Conservation (phyloP, 2,888 invertebrate genomes). For the Epirrita christyi region DNA sequence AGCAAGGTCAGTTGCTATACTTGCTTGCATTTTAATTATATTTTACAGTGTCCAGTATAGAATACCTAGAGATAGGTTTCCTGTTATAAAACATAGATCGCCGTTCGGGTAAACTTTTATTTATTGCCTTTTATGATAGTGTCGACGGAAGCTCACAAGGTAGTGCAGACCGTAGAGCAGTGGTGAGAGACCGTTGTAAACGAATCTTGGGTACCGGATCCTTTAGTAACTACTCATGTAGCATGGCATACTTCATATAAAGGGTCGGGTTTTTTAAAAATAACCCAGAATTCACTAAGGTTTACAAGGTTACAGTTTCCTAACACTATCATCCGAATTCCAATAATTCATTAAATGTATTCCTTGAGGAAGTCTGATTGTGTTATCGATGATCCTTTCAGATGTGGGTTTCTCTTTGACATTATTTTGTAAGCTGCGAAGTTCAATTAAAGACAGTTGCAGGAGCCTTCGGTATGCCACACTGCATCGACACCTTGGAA, state of each 20-base stretch:
- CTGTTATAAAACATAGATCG: neutral
- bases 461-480: constrained; percentile 13
- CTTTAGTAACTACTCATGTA: too few relatives aligned
- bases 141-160: too few relatives aligned
- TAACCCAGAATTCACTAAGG: too few relatives aligned
- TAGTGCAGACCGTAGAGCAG: too few relatives aligned
- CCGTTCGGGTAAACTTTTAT: too few relatives aligned
- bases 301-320: too few relatives aligned
- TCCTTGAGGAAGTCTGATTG: neutral
- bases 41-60: constrained; percentile 35
- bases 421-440: neutral
- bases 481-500: constrained; percentile 31
- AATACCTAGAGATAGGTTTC: constrained; percentile 17
- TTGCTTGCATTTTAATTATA: constrained; percentile 55
- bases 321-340: neutral
- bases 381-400: neutral
- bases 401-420: neutral
- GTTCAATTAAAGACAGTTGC: constrained; percentile 9
- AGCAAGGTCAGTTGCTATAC: constrained; percentile 65
- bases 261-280: too few relatives aligned
- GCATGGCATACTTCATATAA: too few relatives aligned
- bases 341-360: neutral
- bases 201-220: too few relatives aligned
- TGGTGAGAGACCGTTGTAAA: too few relatives aligned
- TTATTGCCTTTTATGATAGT: too few relatives aligned